A percentile compares a stretch with the other conserved stretches of the same genome.
Conservation (phyloP, 1,140 invertebrate species). For the Rhyzopertha dominica region DNA sequence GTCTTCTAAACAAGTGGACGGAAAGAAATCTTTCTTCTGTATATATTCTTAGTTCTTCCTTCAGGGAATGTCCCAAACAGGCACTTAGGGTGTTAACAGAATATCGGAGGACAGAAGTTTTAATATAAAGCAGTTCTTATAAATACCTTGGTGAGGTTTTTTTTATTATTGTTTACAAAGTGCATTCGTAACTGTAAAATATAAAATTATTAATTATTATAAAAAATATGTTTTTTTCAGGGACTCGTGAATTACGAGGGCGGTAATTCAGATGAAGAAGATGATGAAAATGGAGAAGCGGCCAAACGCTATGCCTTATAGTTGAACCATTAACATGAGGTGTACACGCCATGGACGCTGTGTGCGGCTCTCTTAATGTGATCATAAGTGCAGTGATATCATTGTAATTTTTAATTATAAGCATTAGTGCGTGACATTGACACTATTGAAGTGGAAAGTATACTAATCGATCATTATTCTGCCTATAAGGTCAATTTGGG, state of each 20-base stretch:
- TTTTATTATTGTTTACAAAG: too few relatives aligned
- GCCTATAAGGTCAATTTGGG: too few relatives aligned
- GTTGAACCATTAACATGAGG: constrained; percentile 38
- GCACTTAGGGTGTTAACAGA: too few relatives aligned
- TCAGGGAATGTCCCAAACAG: too few relatives aligned
- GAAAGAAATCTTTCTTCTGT: too few relatives aligned
- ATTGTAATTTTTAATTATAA: constrained; percentile 33
- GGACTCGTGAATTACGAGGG: constrained; percentile 94
- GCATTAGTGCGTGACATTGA: constrained; percentile 7
- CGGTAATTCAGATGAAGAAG: constrained; percentile 90
- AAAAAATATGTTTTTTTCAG: constrained; percentile 53
- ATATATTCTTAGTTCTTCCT: too few relatives aligned
- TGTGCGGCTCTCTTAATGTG: constrained; percentile 33
- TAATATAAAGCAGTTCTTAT: too few relatives aligned
- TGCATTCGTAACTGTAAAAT: too few relatives aligned
- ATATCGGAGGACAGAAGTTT: too few relatives aligned
- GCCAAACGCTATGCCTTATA: constrained; percentile 59
- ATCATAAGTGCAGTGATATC: constrained; percentile 30
- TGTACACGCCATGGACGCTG: constrained; percentile 31
- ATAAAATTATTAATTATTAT: too few relatives aligned
- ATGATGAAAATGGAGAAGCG: constrained; percentile 55
- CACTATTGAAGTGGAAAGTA: not conserved
- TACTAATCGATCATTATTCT: not conserved
- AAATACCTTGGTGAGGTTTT: too few relatives aligned
- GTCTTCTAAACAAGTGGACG: too few relatives aligned